These are phyloP conservation scores for Notechis scutatus DNA, from an alignment of 2,113 vertebrate species.

Conservation along the genomic window DNA sequence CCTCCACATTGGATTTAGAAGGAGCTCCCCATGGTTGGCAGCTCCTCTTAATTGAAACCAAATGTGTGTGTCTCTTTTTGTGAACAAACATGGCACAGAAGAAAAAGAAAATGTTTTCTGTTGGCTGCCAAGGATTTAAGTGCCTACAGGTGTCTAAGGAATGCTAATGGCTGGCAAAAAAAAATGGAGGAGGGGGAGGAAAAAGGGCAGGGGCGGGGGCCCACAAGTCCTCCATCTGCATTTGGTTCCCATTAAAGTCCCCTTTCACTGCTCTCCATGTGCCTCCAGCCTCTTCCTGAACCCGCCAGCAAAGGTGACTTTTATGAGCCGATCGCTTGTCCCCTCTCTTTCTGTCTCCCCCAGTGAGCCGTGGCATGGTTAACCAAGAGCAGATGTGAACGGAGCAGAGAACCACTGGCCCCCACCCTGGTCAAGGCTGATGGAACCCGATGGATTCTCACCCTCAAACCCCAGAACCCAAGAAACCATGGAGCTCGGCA, in stretches of 20 bases:
- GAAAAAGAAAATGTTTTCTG: slow-evolving; percentile 43
- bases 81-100: slow-evolving; percentile 75
- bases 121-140: slow-evolving; percentile 73
- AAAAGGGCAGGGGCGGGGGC: slow-evolving; percentile 14
- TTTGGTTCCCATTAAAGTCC: slow-evolving; percentile 67
- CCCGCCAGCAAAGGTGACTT: slow-evolving; percentile 48
- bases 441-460: neutral
- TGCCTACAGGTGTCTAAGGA: slow-evolving; percentile 86
- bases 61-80: slow-evolving; percentile 72
- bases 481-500: neutral
- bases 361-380: slow-evolving; percentile 45
- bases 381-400: slow-evolving; percentile 60
- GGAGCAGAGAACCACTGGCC: neutral
- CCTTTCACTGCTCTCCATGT: slow-evolving; percentile 34
- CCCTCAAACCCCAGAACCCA: neutral
- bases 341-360: slow-evolving; percentile 16
- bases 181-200: slow-evolving; percentile 16
- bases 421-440: neutral
- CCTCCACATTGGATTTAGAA: slow-evolving; percentile 1
- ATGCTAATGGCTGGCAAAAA: slow-evolving; percentile 68
- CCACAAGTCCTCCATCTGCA: slow-evolving; percentile 18
- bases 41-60: slow-evolving; percentile 84
- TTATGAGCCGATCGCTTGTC: slow-evolving; percentile 60
- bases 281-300: slow-evolving; percentile 30
- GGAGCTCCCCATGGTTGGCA: slow-evolving; percentile 61